Evolutionary conservation across 2,888 invertebrate genomes (phyloP).

Genomic region (Amphipoea oculea): DNA sequence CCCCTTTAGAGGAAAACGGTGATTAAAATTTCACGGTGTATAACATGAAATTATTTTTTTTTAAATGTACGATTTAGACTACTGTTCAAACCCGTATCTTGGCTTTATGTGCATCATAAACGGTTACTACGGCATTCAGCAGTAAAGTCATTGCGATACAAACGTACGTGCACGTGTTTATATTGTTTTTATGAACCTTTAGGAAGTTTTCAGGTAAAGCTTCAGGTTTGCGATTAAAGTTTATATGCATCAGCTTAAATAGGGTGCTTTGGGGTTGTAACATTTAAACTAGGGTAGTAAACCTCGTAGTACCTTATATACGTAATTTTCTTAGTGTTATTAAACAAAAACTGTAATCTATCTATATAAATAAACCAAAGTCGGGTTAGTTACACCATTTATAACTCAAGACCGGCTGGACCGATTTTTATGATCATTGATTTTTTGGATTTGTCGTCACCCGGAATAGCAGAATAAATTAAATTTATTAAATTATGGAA

Average conservation of each 20-base stretch:
- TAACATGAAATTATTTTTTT: background rate
- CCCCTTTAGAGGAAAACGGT: no score
- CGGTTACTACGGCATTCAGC: slow-evolving; percentile 34
- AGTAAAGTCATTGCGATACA: slow-evolving; percentile 45
- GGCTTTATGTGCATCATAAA: slow-evolving; percentile 57
- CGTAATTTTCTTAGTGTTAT: background rate
- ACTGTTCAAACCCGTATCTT: background rate
- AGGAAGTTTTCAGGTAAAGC: slow-evolving; percentile 50
- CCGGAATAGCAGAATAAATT: no score
- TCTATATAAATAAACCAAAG: no score
- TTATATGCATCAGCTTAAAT: slow-evolving; percentile 36
- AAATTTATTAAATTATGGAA: no score
- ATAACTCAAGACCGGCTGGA: no score
- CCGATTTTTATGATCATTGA: no score
- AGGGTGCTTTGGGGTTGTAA: slow-evolving; percentile 21
- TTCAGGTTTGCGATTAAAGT: slow-evolving; percentile 45
- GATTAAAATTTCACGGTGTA: no score
- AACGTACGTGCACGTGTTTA: slow-evolving; percentile 49
- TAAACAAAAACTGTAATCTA: background rate
- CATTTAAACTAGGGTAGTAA: slow-evolving; percentile 41
- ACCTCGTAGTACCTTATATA: background rate
- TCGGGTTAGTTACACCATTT: no score
- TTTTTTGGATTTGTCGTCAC: no score
- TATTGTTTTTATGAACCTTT: slow-evolving; percentile 53
- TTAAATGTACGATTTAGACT: background rate